These are phyloP conservation scores for Teleogryllus oceanicus DNA, from an alignment of 2,888 invertebrate genomes.

Conservation along the genomic window DNA sequence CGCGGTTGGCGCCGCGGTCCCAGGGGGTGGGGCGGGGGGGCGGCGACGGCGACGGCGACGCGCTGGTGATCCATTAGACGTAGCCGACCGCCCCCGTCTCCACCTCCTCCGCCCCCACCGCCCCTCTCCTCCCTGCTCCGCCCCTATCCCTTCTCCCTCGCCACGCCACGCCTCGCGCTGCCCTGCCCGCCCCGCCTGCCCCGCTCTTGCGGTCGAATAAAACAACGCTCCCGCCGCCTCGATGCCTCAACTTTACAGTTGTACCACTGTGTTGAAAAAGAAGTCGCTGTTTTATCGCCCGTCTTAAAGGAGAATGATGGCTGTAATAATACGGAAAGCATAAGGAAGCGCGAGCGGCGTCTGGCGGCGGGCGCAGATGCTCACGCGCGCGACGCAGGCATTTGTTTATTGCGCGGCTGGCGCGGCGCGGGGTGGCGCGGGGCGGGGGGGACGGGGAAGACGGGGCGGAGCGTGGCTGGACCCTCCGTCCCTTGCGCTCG, in stretches of 20 bases:
- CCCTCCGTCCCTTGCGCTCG: no score
- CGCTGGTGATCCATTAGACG: background rate
- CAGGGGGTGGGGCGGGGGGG: background rate
- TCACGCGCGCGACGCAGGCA: background rate
- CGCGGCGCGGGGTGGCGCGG: no score
- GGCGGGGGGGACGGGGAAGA: no score
- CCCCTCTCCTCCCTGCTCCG: no score
- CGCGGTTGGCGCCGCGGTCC: background rate
- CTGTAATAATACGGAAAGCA: constrained; percentile 18
- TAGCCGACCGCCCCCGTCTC: background rate
- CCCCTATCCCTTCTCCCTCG: background rate
- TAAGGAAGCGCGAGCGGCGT: background rate
- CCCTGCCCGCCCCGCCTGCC: no score
- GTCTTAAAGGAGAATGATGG: constrained; percentile 18
- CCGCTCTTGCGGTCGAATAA: background rate
- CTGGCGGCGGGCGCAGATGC: constrained; percentile 3
- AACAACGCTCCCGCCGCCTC: background rate
- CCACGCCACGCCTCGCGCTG: background rate
- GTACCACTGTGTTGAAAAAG: background rate
- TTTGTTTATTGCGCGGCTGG: background rate
- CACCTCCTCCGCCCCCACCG: background rate
- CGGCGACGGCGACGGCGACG: no score
- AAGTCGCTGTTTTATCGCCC: constrained; percentile 9
- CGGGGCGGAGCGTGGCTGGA: no score
- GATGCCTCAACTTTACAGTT: constrained; percentile 9